phyloP scores from a whole-genome alignment of 2,888 invertebrate species.

The Metallyticus violacea region DNA sequence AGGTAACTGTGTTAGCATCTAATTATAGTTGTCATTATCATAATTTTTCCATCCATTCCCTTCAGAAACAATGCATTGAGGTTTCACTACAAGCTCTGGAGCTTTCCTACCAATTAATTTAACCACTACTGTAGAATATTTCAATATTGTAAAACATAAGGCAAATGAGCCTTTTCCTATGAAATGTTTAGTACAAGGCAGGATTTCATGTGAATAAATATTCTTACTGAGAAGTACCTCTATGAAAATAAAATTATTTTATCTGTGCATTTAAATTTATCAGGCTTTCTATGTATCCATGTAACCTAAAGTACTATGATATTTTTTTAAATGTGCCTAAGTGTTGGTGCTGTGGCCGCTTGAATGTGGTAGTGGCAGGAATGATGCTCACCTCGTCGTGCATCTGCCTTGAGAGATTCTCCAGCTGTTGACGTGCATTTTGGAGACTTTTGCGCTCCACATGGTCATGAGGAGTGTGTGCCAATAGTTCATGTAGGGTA shows the following conservation, averaged over 20 bases:
- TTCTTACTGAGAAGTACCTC: neutral
- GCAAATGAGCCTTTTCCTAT: neutral
- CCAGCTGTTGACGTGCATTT: conserved; percentile 82
- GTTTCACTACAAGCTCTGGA: neutral
- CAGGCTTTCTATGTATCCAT: neutral
- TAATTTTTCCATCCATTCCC: neutral
- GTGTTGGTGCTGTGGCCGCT: neutral
- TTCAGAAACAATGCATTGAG: neutral
- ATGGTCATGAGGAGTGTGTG: conserved; percentile 91
- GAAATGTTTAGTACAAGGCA: neutral
- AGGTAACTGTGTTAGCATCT: too few relatives aligned
- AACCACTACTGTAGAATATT: neutral
- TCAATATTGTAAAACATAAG: neutral
- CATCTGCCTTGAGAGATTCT: conserved; percentile 82
- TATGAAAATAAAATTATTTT: neutral
- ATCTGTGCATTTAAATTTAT: neutral
- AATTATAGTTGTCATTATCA: neutral
- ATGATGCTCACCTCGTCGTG: conserved; percentile 68
- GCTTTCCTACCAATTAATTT: neutral
- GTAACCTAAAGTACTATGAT: neutral
- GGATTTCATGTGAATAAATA: neutral
- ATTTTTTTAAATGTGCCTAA: neutral
- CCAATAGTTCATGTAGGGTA: conserved; percentile 83
- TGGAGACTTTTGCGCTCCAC: conserved; percentile 87
- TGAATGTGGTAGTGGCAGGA: neutral